Evolutionary conservation across 2,113 vertebrate species (phyloP), one percentile per base, ranked within the genome.

Genomic region (Oophaga pumilio): DNA sequence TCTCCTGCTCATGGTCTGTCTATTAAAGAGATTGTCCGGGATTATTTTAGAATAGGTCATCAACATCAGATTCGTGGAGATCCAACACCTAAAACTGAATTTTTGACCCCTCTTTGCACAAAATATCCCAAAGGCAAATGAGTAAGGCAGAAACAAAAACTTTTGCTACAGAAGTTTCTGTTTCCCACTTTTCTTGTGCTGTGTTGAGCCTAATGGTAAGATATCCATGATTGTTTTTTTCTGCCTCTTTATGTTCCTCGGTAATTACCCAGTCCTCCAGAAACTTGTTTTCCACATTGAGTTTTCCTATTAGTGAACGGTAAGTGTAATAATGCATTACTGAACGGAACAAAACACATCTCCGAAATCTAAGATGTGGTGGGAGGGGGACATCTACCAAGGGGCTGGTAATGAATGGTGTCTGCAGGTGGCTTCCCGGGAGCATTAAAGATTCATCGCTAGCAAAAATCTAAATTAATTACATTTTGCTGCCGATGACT

Each of bases 381-480:
- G 71, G 43, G 9, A 4, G 71, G 69, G 28, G 28, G 28, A 17
- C 7, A 76, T 76, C 11, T 76, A 74, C 28, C 17, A 50, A 50
- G 71, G 52, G 73, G 2, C 50, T 24, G 76, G 76, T 77, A 77
- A 56, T 77, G 50, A 77, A 53, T 77, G 49, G 49, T 20, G 50
- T 49, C 76, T 77, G 76, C 49, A 53, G 76, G 76, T 77, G 76
- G 76, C 76, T 77, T 77, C 82, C 66, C 82, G 52, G 24, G 76
- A 79, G 76, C 24, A 76, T 78, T 78, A 64, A 78, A 77, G 57
- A 74, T 78, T 85, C 69, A 74, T 85, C 62, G 53, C 73, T 1
- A 20, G 57, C 57, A 78, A 74, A 74, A 77, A 86, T 77, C 43
- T 9, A 78, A 76, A 64, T 76, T 77, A 86, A 86, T 86, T 86